phyloP scores from a whole-genome alignment of 1,140 invertebrate genomes.

The Sitodiplosis mosellana region DNA sequence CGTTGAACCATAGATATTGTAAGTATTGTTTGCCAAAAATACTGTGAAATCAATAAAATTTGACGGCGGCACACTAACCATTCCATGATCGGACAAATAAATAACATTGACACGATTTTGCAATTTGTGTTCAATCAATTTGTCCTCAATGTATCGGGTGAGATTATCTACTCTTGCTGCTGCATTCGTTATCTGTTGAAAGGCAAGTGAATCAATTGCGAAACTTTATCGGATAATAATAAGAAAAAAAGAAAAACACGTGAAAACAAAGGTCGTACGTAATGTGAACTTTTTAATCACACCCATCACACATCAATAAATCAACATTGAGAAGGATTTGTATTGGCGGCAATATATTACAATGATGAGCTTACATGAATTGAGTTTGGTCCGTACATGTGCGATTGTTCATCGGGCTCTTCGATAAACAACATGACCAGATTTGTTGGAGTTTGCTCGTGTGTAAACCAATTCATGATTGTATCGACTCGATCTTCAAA shows the following conservation, averaged over 20 bases:
- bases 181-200: neutral
- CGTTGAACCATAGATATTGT: neutral
- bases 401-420: slow-evolving; percentile 45
- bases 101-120: neutral
- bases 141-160: neutral
- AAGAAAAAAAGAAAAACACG: too few relatives aligned
- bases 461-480: slow-evolving; percentile 43
- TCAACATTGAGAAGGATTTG: too few relatives aligned
- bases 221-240: too few relatives aligned
- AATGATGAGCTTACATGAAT: neutral
- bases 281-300: too few relatives aligned
- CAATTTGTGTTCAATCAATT: neutral
- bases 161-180: neutral
- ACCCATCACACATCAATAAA: too few relatives aligned
- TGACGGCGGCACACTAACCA: neutral
- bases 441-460: slow-evolving; percentile 34
- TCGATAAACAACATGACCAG: slow-evolving; percentile 54
- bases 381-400: slow-evolving; percentile 26
- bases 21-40: neutral
- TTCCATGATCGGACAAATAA: neutral
- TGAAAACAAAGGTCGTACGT: too few relatives aligned
- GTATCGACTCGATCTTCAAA: slow-evolving; percentile 37
- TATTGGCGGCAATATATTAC: too few relatives aligned
- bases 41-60: neutral
- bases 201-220: too few relatives aligned